Evolutionary conservation across 2,797 vertebrate species (phyloP).

Genomic region (Cuculus canorus): DNA sequence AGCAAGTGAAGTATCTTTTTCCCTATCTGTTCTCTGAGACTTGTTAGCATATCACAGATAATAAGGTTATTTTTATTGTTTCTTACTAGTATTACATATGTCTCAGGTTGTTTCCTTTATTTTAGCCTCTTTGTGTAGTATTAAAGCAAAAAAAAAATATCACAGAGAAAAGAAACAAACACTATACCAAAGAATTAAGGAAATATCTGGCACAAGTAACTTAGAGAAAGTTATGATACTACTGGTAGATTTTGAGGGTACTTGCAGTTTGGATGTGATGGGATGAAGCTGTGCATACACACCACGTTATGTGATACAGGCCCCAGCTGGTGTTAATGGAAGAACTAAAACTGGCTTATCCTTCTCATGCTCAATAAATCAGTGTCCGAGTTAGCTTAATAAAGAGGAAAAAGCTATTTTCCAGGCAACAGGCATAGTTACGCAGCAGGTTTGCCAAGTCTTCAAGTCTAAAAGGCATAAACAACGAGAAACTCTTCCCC

Average conservation of each 20-base stretch:
- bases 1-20: not conserved
- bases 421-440: not conserved
- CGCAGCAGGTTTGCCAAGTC: not conserved
- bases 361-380: constrained; percentile 35
- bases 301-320: not conserved
- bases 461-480: constrained; percentile 9
- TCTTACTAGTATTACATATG: accelerated
- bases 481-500: not conserved
- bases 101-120: not conserved
- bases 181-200: not conserved
- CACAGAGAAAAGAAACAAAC: not conserved
- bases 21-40: not conserved
- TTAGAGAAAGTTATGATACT: not conserved
- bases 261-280: not conserved
- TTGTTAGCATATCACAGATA: not conserved
- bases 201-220: not conserved
- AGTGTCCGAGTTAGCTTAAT: constrained; percentile 12
- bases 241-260: not conserved
- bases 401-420: constrained; percentile 34
- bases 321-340: constrained; percentile 44
- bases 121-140: not conserved
- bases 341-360: constrained; percentile 44
- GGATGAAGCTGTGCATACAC: constrained; percentile 21
- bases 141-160: constrained; percentile 3
- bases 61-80: not conserved